Evolutionary conservation across 2,888 invertebrate species (phyloP), one percentile per base, ranked within the genome.

Genomic region (Pyralis farinalis): DNA sequence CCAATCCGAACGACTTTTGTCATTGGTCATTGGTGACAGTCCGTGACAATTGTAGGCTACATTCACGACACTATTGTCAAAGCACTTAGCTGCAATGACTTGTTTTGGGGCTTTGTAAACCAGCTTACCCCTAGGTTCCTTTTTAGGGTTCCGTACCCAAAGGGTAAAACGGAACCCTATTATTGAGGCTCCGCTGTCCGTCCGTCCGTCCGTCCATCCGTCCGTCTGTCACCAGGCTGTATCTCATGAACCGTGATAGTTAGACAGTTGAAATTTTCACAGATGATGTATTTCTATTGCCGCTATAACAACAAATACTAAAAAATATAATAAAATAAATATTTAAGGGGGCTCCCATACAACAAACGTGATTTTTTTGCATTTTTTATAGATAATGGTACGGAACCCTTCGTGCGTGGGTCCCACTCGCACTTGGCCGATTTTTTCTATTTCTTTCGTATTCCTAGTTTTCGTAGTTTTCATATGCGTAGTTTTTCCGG

Each of bases 1-100:
- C 28, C 42, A 44, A 46, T 46, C 1, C 40, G 40, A 42, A 43
- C 44, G 12, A 44, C 44, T 44, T 47, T 47, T 47, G 42, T 44
- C 12, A 43, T 30, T 20, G 45, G 42, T 44, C 12, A 43, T 30
- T 20, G 45, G 40, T 8, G 39, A 34, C 21, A 43, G 37, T 29
- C 37, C 42, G 27, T 46, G 48, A 25, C 43, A 49, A 34, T 46
- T 46, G 37, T 3, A 25, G 3, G 25, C 25, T 41, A 47, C 34
- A 21, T 39, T 44, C 32, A 47, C 42, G 30, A 47, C 40, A 33
- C 42, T 44, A 36, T 33, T 42, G 32, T 38, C 39, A 33, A 44
- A 36, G 35, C 40, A 40, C 7, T 35, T 40, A 25, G 35, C 40
- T 12, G 25, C 40, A 35, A 40, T 40, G 29, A 44, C 34, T 44